Percentiles rank a stretch among this genome's conserved stretches.
These are phyloP conservation scores for Biston stratarius DNA, from an alignment of 2,888 invertebrate species.

Conservation along the genomic window DNA sequence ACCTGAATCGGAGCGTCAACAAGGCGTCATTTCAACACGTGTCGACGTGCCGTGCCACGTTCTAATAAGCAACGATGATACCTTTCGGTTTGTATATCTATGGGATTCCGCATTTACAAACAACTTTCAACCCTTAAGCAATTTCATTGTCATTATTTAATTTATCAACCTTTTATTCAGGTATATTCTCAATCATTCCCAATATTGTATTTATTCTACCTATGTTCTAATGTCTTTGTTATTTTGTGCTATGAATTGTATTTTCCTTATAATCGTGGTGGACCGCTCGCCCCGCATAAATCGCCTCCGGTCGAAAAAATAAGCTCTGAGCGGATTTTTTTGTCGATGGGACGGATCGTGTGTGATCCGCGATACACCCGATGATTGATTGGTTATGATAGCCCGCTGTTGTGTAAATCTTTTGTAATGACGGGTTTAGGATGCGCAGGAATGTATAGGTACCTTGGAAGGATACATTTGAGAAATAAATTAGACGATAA, in stretches of 20 bases:
- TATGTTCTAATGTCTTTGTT: not conserved
- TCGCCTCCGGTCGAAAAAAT: slow-evolving; percentile 18
- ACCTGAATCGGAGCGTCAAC: too few species aligned
- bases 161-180: too few species aligned
- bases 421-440: slow-evolving; percentile 26
- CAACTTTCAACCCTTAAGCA: too few species aligned
- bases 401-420: slow-evolving; percentile 26
- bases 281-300: not conserved
- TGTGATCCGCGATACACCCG: slow-evolving; percentile 28
- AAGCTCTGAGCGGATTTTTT: slow-evolving; percentile 1
- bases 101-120: too few species aligned
- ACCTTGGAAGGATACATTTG: not conserved
- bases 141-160: too few species aligned
- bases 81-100: too few species aligned
- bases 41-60: too few species aligned
- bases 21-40: too few species aligned
- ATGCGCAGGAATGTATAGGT: not conserved
- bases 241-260: not conserved
- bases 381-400: slow-evolving; percentile 38
- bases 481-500: too few species aligned
- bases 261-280: not conserved
- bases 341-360: slow-evolving; percentile 13
- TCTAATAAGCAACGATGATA: too few species aligned
- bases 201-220: too few species aligned
- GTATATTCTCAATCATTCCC: too few species aligned